phyloP scores from a whole-genome alignment of 2,888 invertebrate species.

The Camptogramma bilineatum region DNA sequence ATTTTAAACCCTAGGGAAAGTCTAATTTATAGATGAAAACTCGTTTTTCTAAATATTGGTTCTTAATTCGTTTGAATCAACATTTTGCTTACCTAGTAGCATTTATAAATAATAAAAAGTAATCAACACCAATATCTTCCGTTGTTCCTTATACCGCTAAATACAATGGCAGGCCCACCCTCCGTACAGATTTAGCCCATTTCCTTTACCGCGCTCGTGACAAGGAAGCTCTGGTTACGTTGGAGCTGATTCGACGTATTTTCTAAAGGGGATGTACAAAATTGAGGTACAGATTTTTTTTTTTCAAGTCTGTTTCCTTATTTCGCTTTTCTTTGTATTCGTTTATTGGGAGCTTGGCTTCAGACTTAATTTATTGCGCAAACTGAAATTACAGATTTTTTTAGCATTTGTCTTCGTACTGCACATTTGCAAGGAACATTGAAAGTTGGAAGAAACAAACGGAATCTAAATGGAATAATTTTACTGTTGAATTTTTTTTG shows the following conservation, averaged over 20 bases:
- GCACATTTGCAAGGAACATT: neutral
- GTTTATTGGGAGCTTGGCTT: conserved; percentile 74
- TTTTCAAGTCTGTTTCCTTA: conserved; percentile 70
- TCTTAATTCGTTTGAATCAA: too few species aligned
- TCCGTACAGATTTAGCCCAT: conserved; percentile 2
- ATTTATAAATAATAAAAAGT: neutral
- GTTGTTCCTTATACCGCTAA: neutral
- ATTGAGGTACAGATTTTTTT: conserved; percentile 71
- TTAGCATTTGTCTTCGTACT: neutral
- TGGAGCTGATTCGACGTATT: conserved; percentile 70
- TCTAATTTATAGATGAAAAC: too few species aligned
- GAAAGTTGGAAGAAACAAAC: too few species aligned
- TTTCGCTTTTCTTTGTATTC: conserved; percentile 71
- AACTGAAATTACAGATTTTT: conserved; percentile 45
- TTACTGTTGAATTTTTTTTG: too few species aligned
- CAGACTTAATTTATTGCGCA: conserved; percentile 72
- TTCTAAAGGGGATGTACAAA: conserved; percentile 65
- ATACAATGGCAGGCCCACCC: neutral
- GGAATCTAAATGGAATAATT: conserved; percentile 36
- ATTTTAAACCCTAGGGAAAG: too few species aligned
- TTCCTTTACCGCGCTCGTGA: conserved; percentile 27
- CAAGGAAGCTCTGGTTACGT: conserved; percentile 52
- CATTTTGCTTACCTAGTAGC: too few species aligned
- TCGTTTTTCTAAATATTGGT: too few species aligned
- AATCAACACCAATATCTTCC: neutral